Conservation (phyloP, 2,113 vertebrate genomes). For the Platichthys flesus region DNA sequence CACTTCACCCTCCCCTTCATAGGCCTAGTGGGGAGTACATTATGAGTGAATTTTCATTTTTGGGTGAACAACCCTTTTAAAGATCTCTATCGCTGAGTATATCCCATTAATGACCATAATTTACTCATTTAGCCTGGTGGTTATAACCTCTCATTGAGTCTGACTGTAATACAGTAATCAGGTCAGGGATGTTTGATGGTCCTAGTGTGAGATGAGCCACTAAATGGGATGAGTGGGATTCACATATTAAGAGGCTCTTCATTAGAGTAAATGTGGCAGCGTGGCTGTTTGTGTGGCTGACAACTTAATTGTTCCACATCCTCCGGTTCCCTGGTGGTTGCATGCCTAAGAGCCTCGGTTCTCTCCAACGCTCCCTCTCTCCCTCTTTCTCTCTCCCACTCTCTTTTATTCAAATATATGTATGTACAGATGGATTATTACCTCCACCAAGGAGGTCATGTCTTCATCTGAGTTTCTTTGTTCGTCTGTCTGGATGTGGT, state of each 20-base stretch:
- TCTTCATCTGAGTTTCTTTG: too few relatives aligned
- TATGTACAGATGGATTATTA: conserved; percentile 22
- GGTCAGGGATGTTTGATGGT: conserved; percentile 71
- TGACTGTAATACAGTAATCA: conserved; percentile 70
- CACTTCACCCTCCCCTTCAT: too few relatives aligned
- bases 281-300: conserved; percentile 67
- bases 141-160: conserved; percentile 61
- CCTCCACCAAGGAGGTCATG: too few relatives aligned
- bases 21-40: too few relatives aligned
- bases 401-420: conserved; percentile 21
- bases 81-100: conserved; percentile 5
- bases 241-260: conserved; percentile 80
- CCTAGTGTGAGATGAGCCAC: conserved; percentile 69
- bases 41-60: too few relatives aligned
- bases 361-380: conserved; percentile 3
- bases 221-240: conserved; percentile 76
- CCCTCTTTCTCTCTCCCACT: background rate
- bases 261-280: conserved; percentile 72
- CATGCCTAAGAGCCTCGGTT: conserved; percentile 51
- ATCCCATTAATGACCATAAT: conserved; percentile 42
- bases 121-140: conserved; percentile 49
- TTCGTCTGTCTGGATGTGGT: too few relatives aligned
- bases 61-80: background rate
- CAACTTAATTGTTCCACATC: conserved; percentile 74
- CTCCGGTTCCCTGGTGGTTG: conserved; percentile 63